Percentiles rank a stretch among this genome's conserved stretches.
phyloP scores from a whole-genome alignment of 2,797 vertebrate genomes.

The Rhinoraja longicauda region DNA sequence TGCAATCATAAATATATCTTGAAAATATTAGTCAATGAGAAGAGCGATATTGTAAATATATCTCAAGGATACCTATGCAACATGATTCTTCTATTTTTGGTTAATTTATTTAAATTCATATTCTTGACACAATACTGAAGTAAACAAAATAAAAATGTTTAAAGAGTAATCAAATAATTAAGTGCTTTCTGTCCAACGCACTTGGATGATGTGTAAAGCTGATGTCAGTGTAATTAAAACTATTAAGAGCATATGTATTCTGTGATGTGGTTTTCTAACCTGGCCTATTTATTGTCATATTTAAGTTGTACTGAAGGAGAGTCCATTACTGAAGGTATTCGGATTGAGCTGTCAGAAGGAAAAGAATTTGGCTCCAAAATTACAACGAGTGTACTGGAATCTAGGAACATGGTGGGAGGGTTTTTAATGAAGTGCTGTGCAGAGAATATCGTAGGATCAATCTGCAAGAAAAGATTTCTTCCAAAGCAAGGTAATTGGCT shows the following conservation, averaged over 20 bases:
- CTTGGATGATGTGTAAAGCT: neutral
- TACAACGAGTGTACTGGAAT: conserved; percentile 54
- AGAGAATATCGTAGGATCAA: conserved; percentile 54
- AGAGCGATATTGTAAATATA: neutral
- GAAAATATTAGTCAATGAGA: neutral
- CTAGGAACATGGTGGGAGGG: conserved; percentile 41
- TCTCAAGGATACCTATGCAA: neutral
- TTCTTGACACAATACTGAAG: neutral
- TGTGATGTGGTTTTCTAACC: neutral
- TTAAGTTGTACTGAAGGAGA: conserved; percentile 59
- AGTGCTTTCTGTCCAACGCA: neutral
- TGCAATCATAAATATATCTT: neutral
- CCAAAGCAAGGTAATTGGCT: conserved; percentile 52
- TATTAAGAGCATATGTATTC: neutral
- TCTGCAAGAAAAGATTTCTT: conserved; percentile 52
- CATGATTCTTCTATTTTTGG: neutral
- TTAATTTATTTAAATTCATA: neutral
- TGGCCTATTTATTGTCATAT: conserved; percentile 41
- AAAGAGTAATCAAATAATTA: neutral
- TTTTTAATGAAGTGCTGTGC: conserved; percentile 66
- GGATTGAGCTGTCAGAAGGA: conserved; percentile 48
- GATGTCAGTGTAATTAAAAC: conserved; percentile 53
- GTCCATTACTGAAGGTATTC: conserved; percentile 51
- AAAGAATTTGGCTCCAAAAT: conserved; percentile 60
- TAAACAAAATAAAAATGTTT: neutral